Percentiles rank a stretch among this genome's conserved stretches.
Evolutionary conservation across 2,113 vertebrate genomes (phyloP).

Genomic region (Pseudopodoces humilis): DNA sequence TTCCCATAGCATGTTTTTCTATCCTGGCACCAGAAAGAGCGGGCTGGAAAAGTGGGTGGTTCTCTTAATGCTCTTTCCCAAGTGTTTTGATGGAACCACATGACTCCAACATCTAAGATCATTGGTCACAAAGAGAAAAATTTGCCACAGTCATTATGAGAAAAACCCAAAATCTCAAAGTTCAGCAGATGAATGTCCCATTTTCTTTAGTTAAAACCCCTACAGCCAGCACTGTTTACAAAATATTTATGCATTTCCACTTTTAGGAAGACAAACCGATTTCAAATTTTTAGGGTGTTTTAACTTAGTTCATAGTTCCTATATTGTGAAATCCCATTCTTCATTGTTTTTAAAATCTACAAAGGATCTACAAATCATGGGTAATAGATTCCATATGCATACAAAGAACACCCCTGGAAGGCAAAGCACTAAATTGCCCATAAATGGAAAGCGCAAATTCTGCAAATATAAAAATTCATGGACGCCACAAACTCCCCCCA

Average conservation of each 20-base stretch:
- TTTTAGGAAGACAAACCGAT: not conserved
- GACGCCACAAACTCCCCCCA: not conserved
- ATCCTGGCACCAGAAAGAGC: not conserved
- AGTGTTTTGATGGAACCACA: not conserved
- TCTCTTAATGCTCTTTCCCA: not conserved
- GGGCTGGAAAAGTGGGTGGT: not conserved
- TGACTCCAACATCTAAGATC: not conserved
- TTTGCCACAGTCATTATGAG: not conserved
- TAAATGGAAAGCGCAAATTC: not conserved
- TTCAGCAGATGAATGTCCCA: not conserved
- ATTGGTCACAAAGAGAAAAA: not conserved
- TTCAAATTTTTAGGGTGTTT: not conserved
- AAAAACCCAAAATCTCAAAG: not conserved
- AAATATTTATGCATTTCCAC: not conserved
- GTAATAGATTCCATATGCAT: not conserved
- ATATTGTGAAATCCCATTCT: slow-evolving; percentile 1
- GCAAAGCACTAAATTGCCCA: not conserved
- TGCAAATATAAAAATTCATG: not conserved
- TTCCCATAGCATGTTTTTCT: not conserved
- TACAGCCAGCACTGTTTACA: not conserved
- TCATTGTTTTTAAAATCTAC: not conserved
- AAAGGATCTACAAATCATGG: not conserved
- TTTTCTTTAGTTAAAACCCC: not conserved
- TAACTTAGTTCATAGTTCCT: not conserved
- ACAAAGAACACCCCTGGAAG: not conserved